Base-by-base conservation (phyloP, 1,140 invertebrate species). In the Drosophila nigromelanica region DNA sequence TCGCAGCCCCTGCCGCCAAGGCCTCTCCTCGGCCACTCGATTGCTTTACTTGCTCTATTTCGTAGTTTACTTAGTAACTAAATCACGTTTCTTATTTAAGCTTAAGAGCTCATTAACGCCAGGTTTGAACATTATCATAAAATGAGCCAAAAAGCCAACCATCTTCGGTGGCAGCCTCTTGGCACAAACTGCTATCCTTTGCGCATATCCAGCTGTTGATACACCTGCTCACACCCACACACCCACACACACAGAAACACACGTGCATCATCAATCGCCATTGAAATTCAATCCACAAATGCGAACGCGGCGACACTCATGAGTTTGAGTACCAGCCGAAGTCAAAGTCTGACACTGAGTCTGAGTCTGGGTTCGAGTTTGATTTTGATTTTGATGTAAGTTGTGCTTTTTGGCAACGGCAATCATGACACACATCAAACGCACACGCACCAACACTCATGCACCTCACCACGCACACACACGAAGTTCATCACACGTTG, bases 21-120 rank as follows among this genome's bases (percentile, higher is more conserved):
- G 33, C 54, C 37, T 54, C 15, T 24, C 58, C 27, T 8, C n/a
- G 8, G 5, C 24, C 14, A 11, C 18, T 35, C 43, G 15, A 42
- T 27, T 51, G 15, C 15, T 43, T 42, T 3, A 10, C 37, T 56
- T 40, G 59, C 59, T 50, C 37, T 39, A 15, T 51, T 59, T 35
- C 6, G 68, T 78, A 83, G 85, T 89, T 89, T 89, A 89, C 85
- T 89, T 89, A 80, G 85, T 89, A 89, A 78, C 83, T 89, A 89
- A 89, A 89, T 89, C 83, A 89, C 83, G 83, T 89, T 89, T 85
- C 83, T 80, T 89, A 89, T 89, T 89, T 89, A 89, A 89, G 83
- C 83, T 89, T 85, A 89, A 89, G 83, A 89, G 83, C 83, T 89
- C 83, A 89, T 89, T 89, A 89, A 89, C 83, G 83, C 83, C 83